Evolutionary conservation across 1,140 invertebrate species (phyloP), one percentile per base, ranked within the genome.

Genomic region (Acyrthosiphon pisum): DNA sequence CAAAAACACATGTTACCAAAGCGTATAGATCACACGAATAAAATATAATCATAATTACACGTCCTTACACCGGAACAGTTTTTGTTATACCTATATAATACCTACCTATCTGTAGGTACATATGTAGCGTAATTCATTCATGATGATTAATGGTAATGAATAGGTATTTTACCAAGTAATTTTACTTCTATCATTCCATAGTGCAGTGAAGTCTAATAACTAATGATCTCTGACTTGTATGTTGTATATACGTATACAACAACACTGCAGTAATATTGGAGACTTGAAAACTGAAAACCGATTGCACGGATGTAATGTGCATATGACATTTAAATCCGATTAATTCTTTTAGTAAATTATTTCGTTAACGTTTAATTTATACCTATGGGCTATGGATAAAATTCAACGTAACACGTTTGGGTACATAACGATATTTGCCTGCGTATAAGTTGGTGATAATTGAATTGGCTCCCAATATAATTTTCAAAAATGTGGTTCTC

Each of bases 111-210:
- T 84, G 22, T 41, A 83, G 20, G 56, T 30, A 50, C 48, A 8
- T 50, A 30, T 76, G 60, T 76, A 76, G 60, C 14, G 30, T 76
- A 35, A 76, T 76, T 44, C 84, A 30, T 46, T 37, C 20, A 23
- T 35, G 7, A 37, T 89, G 87, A 89, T 89, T 50, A 53, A 89
- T 53, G n/a, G 53, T 89, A 89, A 53, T 37, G 87, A 89, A 89
- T 37, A 35, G 14, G 30, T 44, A 26, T 84, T 48, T 14, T 48
- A 14, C 8, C 9, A 48, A 48, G 8, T 41, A 41, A 41, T 41
- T 41, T 41, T 41, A 41, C 41, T 41, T 4, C 41, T 41, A 48
- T 50, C 14, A n/a, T n/a, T 76, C 14, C 2, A n/a, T 23, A 89
- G 22, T 35, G 30, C n/a, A n/a, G n/a, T n/a, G 60, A 3, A 76